A percentile compares a stretch with the other conserved stretches of the same genome.
Evolutionary conservation across 2,113 vertebrate genomes (phyloP).

Genomic region (Martes martes): DNA sequence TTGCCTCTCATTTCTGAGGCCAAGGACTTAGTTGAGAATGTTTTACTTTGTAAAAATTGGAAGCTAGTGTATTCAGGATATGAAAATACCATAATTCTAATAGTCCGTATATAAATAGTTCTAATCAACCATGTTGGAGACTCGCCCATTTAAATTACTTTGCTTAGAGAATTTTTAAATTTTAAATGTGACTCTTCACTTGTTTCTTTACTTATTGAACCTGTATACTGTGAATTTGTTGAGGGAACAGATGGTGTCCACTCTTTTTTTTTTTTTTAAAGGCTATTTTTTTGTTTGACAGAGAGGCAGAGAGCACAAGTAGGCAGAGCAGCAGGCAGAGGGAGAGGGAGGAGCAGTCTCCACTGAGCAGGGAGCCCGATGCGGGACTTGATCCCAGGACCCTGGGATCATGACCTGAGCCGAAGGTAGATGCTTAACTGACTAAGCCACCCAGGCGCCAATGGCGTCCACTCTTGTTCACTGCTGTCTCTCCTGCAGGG

Average conservation of each 20-base stretch:
- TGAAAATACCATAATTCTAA: not conserved
- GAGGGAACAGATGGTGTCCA: not conserved
- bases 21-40: not conserved
- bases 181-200: not conserved
- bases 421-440: too few relatives aligned
- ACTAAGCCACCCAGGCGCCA: not conserved
- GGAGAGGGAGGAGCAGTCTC: too few relatives aligned
- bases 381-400: too few relatives aligned
- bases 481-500: not conserved
- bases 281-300: too few relatives aligned
- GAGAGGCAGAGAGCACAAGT: too few relatives aligned
- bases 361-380: too few relatives aligned
- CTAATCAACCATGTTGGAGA: not conserved
- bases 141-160: not conserved
- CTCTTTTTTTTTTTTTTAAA: not conserved
- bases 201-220: slow-evolving; percentile 16
- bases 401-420: too few relatives aligned
- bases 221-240: not conserved
- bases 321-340: too few relatives aligned
- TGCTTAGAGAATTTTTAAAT: not conserved
- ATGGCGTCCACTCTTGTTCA: not conserved
- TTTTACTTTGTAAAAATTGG: not conserved
- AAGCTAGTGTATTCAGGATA: not conserved
- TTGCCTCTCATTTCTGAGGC: not conserved
- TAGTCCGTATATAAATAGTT: not conserved